Evolutionary conservation across 2,797 vertebrate species (phyloP), one percentile per base, ranked within the genome.

Genomic region (Okamejei kenojei): DNA sequence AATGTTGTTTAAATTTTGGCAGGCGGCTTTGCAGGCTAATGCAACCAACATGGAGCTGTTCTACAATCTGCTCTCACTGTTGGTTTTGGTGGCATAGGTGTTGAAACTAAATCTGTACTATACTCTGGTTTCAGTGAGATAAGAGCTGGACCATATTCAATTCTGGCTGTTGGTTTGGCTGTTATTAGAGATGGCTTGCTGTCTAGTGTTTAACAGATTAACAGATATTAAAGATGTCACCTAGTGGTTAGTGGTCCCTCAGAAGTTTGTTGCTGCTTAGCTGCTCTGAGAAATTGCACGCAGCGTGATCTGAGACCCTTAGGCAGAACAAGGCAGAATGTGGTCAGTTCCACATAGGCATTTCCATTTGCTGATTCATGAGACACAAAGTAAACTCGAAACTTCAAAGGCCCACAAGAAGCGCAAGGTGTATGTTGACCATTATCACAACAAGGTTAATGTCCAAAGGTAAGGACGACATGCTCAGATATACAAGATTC

Each of bases 31-130:
- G 17, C 90, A 92, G 90, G 71, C 76, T 92, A 92, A 74, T 92
- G 73, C 73, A 54, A 92, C 90, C 68, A 92, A 92, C 68, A 76
- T 29, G 65, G 90, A 71, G 71, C 90, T 92, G 90, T 76, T 74
- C 45, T 19, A 76, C 90, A 92, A 92, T 92, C 90, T 92, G 90
- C 90, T 92, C 38, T 76, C 90, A 54, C 90, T 92, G 90, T 74
- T 92, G 38, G 71, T 29, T 73, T 76, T 92, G 90, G 90, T 91
- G 65, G 90, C 68, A 73, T 45, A 91, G 90, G 90, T 76, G 71
- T 26, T 92, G 90, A 74, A 92, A 92, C 45, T 54, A 73, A 92
- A 76, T 92, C 90, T 76, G 73, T 54, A 92, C 23, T 76, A 32
- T 29, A 92, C 45, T 38, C 29, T 92, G 90, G 32, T 90, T 90